Base-by-base conservation (phyloP, 2,888 invertebrate species). In the Bombylius major region DNA sequence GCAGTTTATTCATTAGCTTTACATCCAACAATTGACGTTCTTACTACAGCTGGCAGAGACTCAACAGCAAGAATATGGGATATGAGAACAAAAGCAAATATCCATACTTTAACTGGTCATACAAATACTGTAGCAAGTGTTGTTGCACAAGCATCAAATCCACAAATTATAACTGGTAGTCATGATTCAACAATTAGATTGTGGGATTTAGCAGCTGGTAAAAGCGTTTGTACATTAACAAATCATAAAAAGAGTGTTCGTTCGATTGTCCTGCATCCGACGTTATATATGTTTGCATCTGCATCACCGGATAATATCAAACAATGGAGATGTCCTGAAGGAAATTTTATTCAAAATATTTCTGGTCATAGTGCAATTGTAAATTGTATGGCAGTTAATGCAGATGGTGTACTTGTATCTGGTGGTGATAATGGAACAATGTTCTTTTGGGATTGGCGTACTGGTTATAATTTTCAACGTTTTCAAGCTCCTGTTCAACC, bases 231-330 rank as follows among this genome's bases (percentile, higher is more conserved):
- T 62, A 97, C 98, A 0, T 78, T 99, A 8, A 99, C 99, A 2
- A 96, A 99, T 77, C 99, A 99, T 77, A 99, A 99, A 76, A 98
- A 98, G 70, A 97, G 91, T 61, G 89, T 91, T 0, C 79, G 90
- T 34, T 82, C 89, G 58, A 77, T 90, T 9, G 83, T 84, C 0
- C 76, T 88, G 12, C 90, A 90, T 75, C 89, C 90, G 0, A 81
- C 82, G 0, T 69, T 86, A 67, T 83, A 97, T 72, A 95, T 95
- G 79, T 98, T 99, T 75, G 98, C 93, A 0, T 96, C 96, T 0
- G 99, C 93, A 0, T 96, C 97, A 0, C 96, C 99, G 0, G 98
- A 99, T 71, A 98, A 99, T 70, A 93, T 99, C 61, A 99, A 99
- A 70, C 96, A 98, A 70, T 99, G 99, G 99, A 92, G 90, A 70